These are phyloP conservation scores for Horisme vitalbata DNA, from an alignment of 2,888 invertebrate genomes.

Conservation along the genomic window DNA sequence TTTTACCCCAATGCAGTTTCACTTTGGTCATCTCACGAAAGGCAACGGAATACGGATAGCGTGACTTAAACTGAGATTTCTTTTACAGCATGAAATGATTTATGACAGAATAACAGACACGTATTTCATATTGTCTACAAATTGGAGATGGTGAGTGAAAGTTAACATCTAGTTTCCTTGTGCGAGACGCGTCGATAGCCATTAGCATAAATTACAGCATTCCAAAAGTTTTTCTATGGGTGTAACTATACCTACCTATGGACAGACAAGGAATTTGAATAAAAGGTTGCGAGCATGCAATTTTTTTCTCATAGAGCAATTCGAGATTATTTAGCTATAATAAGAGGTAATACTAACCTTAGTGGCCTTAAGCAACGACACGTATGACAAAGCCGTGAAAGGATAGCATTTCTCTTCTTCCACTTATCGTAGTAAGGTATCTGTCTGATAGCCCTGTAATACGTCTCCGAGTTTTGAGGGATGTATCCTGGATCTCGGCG, in stretches of 20 bases:
- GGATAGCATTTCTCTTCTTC: conserved; percentile 92
- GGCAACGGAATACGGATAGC: conserved; percentile 14
- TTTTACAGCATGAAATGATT: conserved; percentile 26
- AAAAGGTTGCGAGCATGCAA: not conserved
- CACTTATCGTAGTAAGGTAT: conserved; percentile 96
- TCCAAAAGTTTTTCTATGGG: not conserved
- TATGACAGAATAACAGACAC: too few relatives aligned
- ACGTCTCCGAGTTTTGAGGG: conserved; percentile 94
- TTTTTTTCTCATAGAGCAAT: not conserved
- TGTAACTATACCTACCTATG: too few relatives aligned
- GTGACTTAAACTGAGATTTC: conserved; percentile 26
- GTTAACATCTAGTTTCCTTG: conserved; percentile 10
- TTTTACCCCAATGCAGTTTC: conserved; percentile 11
- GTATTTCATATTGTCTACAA: conserved; percentile 17
- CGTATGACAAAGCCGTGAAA: conserved; percentile 94
- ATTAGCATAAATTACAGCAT: conserved; percentile 19
- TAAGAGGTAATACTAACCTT: conserved; percentile 59
- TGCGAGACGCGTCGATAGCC: conserved; percentile 9
- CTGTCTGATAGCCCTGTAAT: conserved; percentile 94
- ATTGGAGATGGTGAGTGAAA: conserved; percentile 8
- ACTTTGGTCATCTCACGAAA: conserved; percentile 14
- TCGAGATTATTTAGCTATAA: not conserved
- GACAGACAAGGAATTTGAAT: conserved; percentile 1
- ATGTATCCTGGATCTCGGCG: conserved; percentile 95
- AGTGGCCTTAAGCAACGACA: conserved; percentile 94